phyloP scores from a whole-genome alignment of 2,888 invertebrate genomes.

The Apotomis capreana region DNA sequence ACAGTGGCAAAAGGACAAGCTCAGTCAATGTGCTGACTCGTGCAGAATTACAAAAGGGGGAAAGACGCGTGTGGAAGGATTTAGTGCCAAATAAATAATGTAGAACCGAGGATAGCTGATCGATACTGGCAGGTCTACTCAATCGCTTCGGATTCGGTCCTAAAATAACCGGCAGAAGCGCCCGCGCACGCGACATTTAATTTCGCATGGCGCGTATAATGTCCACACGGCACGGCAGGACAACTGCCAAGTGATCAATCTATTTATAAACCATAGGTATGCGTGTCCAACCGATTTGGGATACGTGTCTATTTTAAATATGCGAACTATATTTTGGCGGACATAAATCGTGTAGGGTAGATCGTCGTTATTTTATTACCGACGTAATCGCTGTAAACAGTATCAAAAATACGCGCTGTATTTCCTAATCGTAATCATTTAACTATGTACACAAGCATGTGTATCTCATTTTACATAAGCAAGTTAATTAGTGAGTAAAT shows the following conservation, averaged over 20 bases:
- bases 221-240: conserved; percentile 56
- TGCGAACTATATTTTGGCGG: conserved; percentile 58
- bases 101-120: conserved; percentile 41
- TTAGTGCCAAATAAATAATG: not conserved
- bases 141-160: conserved; percentile 46
- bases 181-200: conserved; percentile 66
- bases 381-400: not conserved
- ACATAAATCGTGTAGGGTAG: not conserved
- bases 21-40: not conserved
- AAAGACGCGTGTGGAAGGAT: not conserved
- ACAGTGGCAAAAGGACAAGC: too few species aligned
- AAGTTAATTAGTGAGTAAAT: too few species aligned
- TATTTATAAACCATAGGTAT: conserved; percentile 73
- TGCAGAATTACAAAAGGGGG: not conserved
- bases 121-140: conserved; percentile 51
- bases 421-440: too few species aligned
- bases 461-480: too few species aligned
- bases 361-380: not conserved
- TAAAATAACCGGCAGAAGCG: conserved; percentile 58
- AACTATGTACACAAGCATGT: too few species aligned
- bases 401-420: too few species aligned
- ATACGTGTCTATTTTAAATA: conserved; percentile 66
- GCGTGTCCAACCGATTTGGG: conserved; percentile 75
- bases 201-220: conserved; percentile 57
- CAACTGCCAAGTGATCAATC: conserved; percentile 78